Conservation (phyloP, 2,888 invertebrate genomes). For the Lucinisca nassula region DNA sequence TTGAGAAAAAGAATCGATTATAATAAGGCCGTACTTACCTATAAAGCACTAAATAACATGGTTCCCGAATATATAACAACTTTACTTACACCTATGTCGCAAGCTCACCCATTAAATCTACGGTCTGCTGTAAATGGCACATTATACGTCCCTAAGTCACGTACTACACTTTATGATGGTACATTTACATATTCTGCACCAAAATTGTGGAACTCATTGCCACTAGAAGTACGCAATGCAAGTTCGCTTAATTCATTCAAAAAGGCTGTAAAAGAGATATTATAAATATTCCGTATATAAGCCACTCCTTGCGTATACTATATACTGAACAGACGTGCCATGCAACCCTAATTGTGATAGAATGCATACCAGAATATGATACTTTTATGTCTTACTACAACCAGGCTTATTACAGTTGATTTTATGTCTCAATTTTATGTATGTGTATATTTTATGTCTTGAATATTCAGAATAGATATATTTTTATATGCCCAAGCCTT, state of each 20-base stretch:
- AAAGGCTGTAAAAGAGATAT: too few relatives aligned
- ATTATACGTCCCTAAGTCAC: neutral
- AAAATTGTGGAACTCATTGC: neutral
- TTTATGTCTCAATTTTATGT: too few relatives aligned
- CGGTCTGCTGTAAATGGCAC: neutral
- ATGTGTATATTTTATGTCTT: too few relatives aligned
- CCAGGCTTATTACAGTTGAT: too few relatives aligned
- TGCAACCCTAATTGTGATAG: too few relatives aligned
- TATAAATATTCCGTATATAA: too few relatives aligned
- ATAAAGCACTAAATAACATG: neutral
- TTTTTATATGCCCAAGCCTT: too few relatives aligned
- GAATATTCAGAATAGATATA: too few relatives aligned
- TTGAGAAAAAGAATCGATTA: neutral
- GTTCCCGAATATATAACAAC: neutral
- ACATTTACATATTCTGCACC: neutral
- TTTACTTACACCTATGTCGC: neutral
- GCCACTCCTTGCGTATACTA: too few relatives aligned
- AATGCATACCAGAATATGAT: too few relatives aligned
- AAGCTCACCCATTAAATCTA: neutral
- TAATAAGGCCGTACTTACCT: neutral
- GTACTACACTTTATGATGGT: neutral
- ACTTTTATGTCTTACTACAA: too few relatives aligned
- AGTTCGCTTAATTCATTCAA: neutral
- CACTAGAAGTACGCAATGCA: neutral
- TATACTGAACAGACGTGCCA: too few relatives aligned